phyloP scores from a whole-genome alignment of 2,113 vertebrate genomes.

The Dicaeum eximium region DNA sequence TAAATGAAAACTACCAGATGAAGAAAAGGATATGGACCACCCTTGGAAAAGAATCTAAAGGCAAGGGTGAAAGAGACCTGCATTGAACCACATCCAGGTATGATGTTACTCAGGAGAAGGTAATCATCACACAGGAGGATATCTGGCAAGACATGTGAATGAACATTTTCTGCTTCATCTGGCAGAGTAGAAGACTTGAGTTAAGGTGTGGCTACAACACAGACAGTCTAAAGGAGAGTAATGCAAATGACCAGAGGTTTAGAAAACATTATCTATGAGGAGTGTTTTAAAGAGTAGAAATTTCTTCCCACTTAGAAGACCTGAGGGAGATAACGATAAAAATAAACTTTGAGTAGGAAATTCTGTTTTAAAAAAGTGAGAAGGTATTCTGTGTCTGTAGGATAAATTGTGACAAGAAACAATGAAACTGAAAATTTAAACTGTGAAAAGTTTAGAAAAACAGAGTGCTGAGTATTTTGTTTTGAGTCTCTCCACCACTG shows the following conservation, averaged over 20 bases:
- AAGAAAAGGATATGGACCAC: not conserved
- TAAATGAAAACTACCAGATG: not conserved
- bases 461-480: not conserved
- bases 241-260: not conserved
- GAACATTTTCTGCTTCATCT: not conserved
- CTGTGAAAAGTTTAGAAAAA: not conserved
- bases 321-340: not conserved
- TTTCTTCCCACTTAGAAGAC: not conserved
- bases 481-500: not conserved
- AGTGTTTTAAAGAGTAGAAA: not conserved
- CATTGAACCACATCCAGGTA: not conserved
- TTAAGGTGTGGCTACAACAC: not conserved
- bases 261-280: not conserved
- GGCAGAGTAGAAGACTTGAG: not conserved
- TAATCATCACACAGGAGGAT: not conserved
- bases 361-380: not conserved
- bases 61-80: not conserved
- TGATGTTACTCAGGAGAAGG: not conserved
- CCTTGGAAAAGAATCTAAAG: not conserved
- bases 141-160: rapidly evolving
- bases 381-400: not conserved
- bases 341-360: not conserved
- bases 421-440: not conserved
- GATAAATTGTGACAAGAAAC: not conserved
- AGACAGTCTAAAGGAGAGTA: not conserved